Conservation (phyloP, 2,113 vertebrate species). For the Oncorhynchus kisutch region DNA sequence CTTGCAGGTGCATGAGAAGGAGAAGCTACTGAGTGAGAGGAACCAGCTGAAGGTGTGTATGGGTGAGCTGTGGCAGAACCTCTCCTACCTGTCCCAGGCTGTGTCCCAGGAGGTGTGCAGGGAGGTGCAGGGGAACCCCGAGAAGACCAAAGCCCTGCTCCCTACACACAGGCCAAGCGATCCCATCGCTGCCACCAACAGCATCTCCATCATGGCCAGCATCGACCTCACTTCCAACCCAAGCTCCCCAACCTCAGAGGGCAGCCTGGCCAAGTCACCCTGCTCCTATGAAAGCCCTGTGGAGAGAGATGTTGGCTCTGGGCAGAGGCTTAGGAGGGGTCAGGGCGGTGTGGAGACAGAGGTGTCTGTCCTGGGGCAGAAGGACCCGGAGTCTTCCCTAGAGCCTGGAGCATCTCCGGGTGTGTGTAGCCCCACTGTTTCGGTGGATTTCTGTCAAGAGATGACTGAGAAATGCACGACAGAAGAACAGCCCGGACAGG, state of each 20-base stretch:
- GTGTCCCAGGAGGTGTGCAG: conserved; percentile 92
- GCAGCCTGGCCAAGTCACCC: conserved; percentile 71
- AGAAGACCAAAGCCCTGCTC: conserved; percentile 75
- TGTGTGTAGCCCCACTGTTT: conserved; percentile 86
- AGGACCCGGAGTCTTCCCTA: conserved; percentile 66
- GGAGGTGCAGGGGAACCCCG: conserved; percentile 83
- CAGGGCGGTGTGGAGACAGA: conserved; percentile 51
- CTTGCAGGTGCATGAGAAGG: conserved; percentile 86
- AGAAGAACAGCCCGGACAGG: conserved; percentile 85
- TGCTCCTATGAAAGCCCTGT: conserved; percentile 61
- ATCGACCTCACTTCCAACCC: conserved; percentile 72
- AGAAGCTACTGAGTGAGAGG: conserved; percentile 91
- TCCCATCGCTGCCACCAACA: conserved; percentile 21
- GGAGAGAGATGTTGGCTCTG: conserved; percentile 56
- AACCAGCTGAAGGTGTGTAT: conserved; percentile 93
- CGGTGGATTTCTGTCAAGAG: conserved; percentile 95
- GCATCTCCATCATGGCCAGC: conserved; percentile 69
- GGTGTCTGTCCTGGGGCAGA: conserved; percentile 49
- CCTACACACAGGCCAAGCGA: conserved; percentile 79
- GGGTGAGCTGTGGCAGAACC: conserved; percentile 94
- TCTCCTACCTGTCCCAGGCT: conserved; percentile 93
- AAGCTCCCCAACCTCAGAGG: conserved; percentile 65
- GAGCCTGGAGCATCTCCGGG: conserved; percentile 79
- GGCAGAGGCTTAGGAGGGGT: conserved; percentile 41
- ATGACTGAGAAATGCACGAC: conserved; percentile 97